A percentile compares a stretch with the other conserved stretches of the same genome.
Conservation (phyloP, 2,797 vertebrate genomes). For the Selene dorsalis region DNA sequence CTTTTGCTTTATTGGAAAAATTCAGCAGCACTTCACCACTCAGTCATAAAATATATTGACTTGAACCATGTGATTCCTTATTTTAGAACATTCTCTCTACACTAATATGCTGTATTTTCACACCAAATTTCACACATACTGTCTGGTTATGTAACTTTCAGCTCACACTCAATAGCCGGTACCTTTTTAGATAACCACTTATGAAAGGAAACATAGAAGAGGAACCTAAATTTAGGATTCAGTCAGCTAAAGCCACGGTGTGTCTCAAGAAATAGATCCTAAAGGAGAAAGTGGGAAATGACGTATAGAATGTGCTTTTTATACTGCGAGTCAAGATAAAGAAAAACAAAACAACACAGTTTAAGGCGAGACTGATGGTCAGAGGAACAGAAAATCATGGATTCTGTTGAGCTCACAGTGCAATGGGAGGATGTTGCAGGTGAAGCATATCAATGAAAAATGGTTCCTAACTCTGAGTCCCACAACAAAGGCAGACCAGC, state of each 20-base stretch:
- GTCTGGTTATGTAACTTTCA: neutral
- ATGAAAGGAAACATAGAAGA: neutral
- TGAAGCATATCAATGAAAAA: conserved; percentile 57
- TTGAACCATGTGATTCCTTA: neutral
- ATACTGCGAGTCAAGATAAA: conserved; percentile 9
- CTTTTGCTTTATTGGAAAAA: neutral
- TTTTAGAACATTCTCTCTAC: neutral
- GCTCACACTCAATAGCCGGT: neutral
- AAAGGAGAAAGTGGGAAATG: neutral
- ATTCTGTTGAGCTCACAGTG: conserved; percentile 23
- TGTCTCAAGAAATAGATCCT: conserved; percentile 2
- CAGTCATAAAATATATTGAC: neutral
- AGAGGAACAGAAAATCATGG: neutral
- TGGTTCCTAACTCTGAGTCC: conserved; percentile 18
- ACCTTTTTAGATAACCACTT: conserved; percentile 12
- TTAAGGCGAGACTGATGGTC: conserved; percentile 18
- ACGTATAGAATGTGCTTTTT: neutral
- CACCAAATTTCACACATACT: neutral
- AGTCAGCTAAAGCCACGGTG: neutral
- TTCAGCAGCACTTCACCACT: neutral
- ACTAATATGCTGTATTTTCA: neutral
- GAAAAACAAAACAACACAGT: conserved; percentile 2
- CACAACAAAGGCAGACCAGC: conserved; percentile 19
- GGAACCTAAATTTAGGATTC: conserved; percentile 17
- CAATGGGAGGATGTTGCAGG: conserved; percentile 29